Evolutionary conservation across 2,888 invertebrate species (phyloP).

Genomic region (Perdita meconis): DNA sequence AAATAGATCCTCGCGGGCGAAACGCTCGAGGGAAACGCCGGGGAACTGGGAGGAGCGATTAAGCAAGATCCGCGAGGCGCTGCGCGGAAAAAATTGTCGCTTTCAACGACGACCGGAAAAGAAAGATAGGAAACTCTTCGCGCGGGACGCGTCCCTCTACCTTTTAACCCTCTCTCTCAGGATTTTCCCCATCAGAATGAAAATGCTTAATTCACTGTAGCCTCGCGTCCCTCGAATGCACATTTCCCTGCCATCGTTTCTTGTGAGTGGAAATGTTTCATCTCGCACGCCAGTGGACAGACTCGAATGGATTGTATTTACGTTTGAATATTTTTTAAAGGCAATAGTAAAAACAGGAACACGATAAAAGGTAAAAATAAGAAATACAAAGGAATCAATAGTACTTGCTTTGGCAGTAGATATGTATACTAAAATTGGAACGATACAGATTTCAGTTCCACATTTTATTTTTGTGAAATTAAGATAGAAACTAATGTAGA

Average conservation of each 20-base stretch:
- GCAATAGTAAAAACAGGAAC: background rate
- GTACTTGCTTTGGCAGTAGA: too few species aligned
- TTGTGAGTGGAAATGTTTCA: conserved; percentile 4
- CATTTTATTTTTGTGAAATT: too few species aligned
- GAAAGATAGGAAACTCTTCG: conserved; percentile 47
- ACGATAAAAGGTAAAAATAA: too few species aligned
- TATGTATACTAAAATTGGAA: too few species aligned
- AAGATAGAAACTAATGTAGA: too few species aligned
- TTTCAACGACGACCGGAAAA: conserved; percentile 29
- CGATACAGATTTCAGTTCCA: too few species aligned
- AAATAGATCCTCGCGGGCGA: conserved; percentile 54
- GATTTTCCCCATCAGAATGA: too few species aligned
- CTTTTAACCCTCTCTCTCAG: background rate
- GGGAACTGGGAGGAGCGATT: conserved; percentile 48
- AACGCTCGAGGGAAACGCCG: conserved; percentile 36
- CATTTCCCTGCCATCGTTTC: background rate
- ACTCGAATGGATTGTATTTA: too few species aligned
- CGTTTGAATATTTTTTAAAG: too few species aligned
- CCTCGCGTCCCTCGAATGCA: background rate
- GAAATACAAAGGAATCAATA: too few species aligned
- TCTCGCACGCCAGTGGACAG: background rate
- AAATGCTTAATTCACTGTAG: conserved; percentile 24
- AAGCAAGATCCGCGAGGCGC: conserved; percentile 44
- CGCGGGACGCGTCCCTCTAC: conserved; percentile 3
- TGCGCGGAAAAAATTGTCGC: conserved; percentile 43